Base-by-base conservation (phyloP, 1,140 invertebrate genomes). In the Melanaphis sacchari region DNA sequence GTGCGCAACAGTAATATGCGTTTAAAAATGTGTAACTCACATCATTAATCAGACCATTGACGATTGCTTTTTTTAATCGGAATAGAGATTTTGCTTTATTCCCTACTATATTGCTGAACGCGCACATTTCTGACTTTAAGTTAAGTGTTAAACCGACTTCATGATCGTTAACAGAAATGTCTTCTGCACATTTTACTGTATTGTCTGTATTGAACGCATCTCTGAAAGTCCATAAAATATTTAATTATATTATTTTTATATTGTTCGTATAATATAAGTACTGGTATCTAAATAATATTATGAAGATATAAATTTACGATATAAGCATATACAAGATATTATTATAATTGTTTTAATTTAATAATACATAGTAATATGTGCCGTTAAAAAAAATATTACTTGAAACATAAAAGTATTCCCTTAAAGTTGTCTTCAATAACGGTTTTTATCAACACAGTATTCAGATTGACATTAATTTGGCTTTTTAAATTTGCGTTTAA, bases 71-170 rank as follows among this genome's bases (percentile, higher is more conserved):
- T 41, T 90, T 90, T 38, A 90, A n/a, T 66, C 24, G 52, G 6
- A 81, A 82, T n/a, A 93, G 43, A 40, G 93, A 93, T 43, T 52
- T 91, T 43, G 89, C 93, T 93, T 93, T 93, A 15, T 93, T 91
- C 2, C 93, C 93, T 31, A 91, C 89, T 41, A 93, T 24, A 49
- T 90, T n/a, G 9, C 24, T 88, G 38, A 54, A 21, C 43, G 31
- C 21, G 54, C 94, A 92, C 41, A 54, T 38, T 22, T 46, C 54
- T 26, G 93, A 93, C 40, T 81, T 40, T 81, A 88, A 90, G 59
- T 88, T 93, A 38, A 94, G 38, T 4, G 43, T 88, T 82, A 91
- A 41, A 26, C 22, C 88, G 41, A 38, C 26, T 76, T 76, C n/a
- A 36, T 59, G 84, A 15, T 41, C 24, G 9, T 41, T 59, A 15